phyloP scores from a whole-genome alignment of 2,113 vertebrate genomes.

The Pelvicachromis taeniatus region DNA sequence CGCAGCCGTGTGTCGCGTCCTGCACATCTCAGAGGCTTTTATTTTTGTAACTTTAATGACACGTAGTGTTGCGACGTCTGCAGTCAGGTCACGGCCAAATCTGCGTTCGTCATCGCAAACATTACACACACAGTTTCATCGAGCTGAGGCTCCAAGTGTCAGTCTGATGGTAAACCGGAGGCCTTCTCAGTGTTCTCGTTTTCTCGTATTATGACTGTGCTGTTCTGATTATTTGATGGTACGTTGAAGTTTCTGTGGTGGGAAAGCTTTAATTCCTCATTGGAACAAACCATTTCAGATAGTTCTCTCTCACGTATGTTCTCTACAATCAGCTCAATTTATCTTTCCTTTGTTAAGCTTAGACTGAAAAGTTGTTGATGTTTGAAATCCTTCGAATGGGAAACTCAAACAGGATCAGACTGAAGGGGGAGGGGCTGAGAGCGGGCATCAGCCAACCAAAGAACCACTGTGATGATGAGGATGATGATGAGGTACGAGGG shows the following conservation, averaged over 20 bases:
- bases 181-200: not conserved
- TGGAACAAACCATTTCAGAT: not conserved
- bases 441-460: not conserved
- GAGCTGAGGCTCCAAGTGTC: rapidly evolving
- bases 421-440: not conserved
- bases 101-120: rapidly evolving
- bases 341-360: not conserved
- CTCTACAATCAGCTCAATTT: not conserved
- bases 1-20: not conserved
- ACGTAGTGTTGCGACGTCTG: not conserved
- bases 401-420: too few species aligned
- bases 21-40: not conserved
- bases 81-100: not conserved
- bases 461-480: not conserved
- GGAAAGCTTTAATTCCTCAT: not conserved
- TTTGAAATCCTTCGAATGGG: not conserved
- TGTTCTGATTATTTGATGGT: not conserved
- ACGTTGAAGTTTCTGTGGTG: not conserved
- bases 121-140: not conserved
- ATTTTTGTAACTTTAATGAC: not conserved
- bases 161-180: not conserved
- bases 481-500: not conserved
- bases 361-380: not conserved
- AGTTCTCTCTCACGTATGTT: not conserved
- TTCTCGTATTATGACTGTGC: not conserved